phyloP scores from a whole-genome alignment of 2,113 vertebrate species.

The Garra rufa region DNA sequence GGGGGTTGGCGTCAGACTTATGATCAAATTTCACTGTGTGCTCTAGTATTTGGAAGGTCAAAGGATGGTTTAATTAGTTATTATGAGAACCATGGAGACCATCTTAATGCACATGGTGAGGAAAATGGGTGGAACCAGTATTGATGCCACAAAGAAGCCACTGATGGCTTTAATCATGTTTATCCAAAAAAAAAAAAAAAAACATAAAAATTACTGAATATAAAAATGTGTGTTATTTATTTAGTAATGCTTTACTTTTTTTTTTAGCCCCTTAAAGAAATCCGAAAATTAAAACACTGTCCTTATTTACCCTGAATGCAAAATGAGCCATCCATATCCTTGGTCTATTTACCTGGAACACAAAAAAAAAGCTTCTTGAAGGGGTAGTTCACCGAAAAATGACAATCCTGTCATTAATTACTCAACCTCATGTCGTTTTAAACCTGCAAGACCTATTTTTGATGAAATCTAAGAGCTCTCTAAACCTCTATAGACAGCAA shows the following conservation, averaged over 20 bases:
- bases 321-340: neutral
- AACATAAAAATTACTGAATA: no score
- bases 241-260: no score
- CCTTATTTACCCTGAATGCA: no score
- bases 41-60: constrained; percentile 28
- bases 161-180: neutral
- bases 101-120: neutral
- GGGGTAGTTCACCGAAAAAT: no score
- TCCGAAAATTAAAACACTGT: neutral
- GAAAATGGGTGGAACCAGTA: neutral
- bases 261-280: no score
- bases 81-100: constrained; percentile 18
- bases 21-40: constrained; percentile 40
- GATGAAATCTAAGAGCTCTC: no score
- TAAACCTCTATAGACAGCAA: no score
- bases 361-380: neutral
- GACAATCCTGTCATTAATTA: no score
- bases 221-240: no score
- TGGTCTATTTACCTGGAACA: neutral
- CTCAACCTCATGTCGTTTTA: no score
- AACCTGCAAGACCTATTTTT: no score
- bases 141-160: neutral
- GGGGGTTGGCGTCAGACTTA: constrained; percentile 35
- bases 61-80: constrained; percentile 42
- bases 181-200: no score